These are phyloP conservation scores for Monochamus saltuarius DNA, from an alignment of 1,140 invertebrate genomes.

Conservation along the genomic window DNA sequence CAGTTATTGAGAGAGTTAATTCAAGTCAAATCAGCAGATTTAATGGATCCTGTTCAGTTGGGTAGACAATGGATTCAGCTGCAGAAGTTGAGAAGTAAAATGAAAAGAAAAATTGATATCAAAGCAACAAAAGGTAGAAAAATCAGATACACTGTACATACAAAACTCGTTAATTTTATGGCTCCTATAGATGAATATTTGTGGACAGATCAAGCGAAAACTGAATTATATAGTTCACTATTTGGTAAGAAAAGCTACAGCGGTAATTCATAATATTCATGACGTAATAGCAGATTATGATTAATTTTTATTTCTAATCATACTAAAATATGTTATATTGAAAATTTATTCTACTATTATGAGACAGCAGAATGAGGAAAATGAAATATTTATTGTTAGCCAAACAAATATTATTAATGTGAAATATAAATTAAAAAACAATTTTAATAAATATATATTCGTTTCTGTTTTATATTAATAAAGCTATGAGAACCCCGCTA, in stretches of 20 bases:
- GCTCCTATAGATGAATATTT: conserved; percentile 69
- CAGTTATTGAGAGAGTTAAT: conserved; percentile 89
- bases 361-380: too few species aligned
- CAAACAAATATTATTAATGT: too few species aligned
- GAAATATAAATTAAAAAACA: too few species aligned
- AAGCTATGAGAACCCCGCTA: too few species aligned
- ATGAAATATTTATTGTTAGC: too few species aligned
- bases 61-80: conserved; percentile 86
- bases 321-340: too few species aligned
- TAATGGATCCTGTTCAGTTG: conserved; percentile 78
- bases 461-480: too few species aligned
- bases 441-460: too few species aligned
- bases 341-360: too few species aligned
- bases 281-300: neutral
- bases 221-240: conserved; percentile 79
- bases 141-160: conserved; percentile 87
- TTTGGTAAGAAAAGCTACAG: conserved; percentile 60
- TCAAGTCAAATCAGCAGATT: conserved; percentile 81
- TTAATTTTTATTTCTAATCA: too few species aligned
- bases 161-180: conserved; percentile 93
- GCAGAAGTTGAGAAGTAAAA: conserved; percentile 85
- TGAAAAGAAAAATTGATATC: conserved; percentile 88
- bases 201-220: conserved; percentile 78
- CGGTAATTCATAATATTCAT: neutral
- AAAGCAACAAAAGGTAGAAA: conserved; percentile 90